Evolutionary conservation across 2,113 vertebrate species (phyloP).

Genomic region (Piprites chloris): DNA sequence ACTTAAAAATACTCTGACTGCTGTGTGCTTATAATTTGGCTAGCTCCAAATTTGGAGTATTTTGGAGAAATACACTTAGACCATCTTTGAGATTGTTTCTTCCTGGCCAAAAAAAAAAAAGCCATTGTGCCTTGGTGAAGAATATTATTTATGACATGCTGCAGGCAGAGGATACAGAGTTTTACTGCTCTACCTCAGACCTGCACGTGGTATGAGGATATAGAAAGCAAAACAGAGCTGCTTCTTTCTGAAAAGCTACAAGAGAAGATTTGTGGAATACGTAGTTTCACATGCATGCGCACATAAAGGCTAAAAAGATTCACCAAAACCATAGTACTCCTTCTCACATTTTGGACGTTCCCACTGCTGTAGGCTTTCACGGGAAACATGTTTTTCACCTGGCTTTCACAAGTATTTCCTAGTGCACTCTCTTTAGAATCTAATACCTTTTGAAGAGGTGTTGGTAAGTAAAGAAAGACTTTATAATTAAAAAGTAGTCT

Average conservation of each 20-base stretch:
- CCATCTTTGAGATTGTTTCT: background rate
- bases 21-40: background rate
- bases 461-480: background rate
- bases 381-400: background rate
- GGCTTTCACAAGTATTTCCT: background rate
- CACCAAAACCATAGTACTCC: background rate
- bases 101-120: background rate
- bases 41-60: background rate
- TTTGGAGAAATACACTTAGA: background rate
- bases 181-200: background rate
- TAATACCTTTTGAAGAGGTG: background rate
- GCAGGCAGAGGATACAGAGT: background rate
- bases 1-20: background rate
- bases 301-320: background rate
- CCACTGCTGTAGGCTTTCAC: background rate
- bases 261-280: background rate
- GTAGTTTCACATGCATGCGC: background rate
- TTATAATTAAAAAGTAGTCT: background rate
- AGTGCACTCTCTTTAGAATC: background rate
- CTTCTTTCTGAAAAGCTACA: background rate
- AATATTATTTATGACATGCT: background rate
- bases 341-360: background rate
- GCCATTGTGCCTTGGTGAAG: background rate
- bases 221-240: background rate
- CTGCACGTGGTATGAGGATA: background rate